Evolutionary conservation across 2,888 invertebrate species (phyloP).

Genomic region (Teinopalpus imperialis): DNA sequence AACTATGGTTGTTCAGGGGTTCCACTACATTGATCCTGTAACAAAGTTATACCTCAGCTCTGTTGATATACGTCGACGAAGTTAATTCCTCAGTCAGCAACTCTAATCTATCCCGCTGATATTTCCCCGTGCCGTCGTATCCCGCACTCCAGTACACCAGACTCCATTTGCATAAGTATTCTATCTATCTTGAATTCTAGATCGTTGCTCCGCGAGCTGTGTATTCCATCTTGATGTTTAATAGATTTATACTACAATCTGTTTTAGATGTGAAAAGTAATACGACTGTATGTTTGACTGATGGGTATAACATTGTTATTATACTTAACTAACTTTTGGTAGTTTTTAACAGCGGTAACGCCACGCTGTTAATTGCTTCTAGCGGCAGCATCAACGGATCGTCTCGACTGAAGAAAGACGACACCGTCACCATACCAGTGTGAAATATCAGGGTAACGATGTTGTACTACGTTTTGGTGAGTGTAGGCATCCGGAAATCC

Average conservation of each 20-base stretch:
- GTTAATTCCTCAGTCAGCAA: slow-evolving; percentile 37
- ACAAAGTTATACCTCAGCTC: slow-evolving; percentile 24
- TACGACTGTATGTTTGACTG: background rate
- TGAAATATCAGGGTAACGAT: no score
- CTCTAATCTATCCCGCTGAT: slow-evolving; percentile 45
- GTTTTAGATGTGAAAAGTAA: slow-evolving; percentile 7
- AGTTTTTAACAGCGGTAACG: no score
- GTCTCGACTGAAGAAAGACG: no score
- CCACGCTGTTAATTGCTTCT: no score
- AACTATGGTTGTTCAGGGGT: no score
- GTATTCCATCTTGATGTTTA: slow-evolving; percentile 42
- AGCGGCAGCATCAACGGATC: no score
- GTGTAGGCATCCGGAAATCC: no score
- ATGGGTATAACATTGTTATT: no score
- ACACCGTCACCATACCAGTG: no score
- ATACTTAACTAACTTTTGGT: no score
- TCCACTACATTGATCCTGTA: background rate
- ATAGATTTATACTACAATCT: slow-evolving; percentile 37
- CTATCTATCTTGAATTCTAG: slow-evolving; percentile 42
- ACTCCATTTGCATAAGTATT: slow-evolving; percentile 55
- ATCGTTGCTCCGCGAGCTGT: slow-evolving; percentile 38
- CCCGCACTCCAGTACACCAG: slow-evolving; percentile 38
- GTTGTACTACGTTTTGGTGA: no score
- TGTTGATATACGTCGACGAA: slow-evolving; percentile 31
- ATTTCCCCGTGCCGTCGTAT: slow-evolving; percentile 36